phyloP scores from a whole-genome alignment of 2,797 vertebrate genomes.

The Clarias fuscus region DNA sequence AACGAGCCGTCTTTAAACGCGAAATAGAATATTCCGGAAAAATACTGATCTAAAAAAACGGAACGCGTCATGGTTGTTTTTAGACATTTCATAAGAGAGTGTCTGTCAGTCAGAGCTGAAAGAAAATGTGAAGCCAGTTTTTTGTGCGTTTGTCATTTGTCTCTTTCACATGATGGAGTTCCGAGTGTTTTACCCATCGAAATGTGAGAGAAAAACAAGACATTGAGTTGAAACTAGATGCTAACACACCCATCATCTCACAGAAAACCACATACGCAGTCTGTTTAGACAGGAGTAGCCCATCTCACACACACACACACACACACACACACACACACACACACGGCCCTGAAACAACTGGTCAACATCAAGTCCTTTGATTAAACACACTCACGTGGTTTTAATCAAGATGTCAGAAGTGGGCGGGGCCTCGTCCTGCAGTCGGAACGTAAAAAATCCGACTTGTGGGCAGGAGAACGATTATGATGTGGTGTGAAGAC shows the following conservation, averaged over 20 bases:
- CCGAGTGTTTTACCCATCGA: too few species aligned
- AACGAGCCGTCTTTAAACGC: background rate
- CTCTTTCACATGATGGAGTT: background rate
- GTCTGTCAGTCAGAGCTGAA: background rate
- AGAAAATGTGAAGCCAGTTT: background rate
- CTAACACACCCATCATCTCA: background rate
- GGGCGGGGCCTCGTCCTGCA: background rate
- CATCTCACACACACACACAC: too few species aligned
- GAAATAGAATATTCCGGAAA: background rate
- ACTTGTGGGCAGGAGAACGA: background rate
- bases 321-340: slow-evolving; percentile 3
- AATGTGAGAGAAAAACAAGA: background rate
- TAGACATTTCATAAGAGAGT: background rate
- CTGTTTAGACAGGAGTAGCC: background rate
- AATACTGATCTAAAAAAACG: background rate
- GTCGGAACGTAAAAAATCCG: background rate
- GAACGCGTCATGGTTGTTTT: background rate
- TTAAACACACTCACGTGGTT: background rate
- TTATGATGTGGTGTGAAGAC: background rate
- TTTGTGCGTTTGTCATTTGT: background rate
- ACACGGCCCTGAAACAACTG: background rate
- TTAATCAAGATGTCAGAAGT: background rate
- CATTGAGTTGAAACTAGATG: background rate
- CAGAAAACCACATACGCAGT: background rate
- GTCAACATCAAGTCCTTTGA: background rate